A percentile compares a stretch with the other conserved stretches of the same genome.
Conservation (phyloP, 1,140 invertebrate genomes). For the Cydia splendana region DNA sequence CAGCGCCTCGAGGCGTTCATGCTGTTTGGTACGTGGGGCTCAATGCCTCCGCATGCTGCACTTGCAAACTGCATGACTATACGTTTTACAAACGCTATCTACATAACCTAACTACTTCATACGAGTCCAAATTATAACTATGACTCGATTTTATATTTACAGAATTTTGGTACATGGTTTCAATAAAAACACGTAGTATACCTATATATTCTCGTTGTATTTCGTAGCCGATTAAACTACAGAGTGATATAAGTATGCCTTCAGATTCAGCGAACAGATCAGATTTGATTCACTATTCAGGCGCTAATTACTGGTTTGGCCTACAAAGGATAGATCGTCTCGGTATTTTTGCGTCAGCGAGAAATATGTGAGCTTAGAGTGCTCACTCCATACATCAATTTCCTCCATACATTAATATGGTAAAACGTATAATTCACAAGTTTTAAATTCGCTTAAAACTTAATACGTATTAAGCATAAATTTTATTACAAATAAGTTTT, state of each 20-base stretch:
- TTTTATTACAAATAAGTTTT: too few species aligned
- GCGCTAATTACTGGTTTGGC: not conserved
- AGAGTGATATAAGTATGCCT: not conserved
- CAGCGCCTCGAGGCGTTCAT: slow-evolving; percentile 84
- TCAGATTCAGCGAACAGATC: too few species aligned
- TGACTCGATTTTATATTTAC: slow-evolving; percentile 43
- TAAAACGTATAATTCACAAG: too few species aligned
- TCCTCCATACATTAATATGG: too few species aligned
- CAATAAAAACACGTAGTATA: not conserved
- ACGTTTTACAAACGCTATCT: not conserved
- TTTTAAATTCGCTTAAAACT: too few species aligned
- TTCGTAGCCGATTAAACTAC: too few species aligned
- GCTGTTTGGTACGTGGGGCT: slow-evolving; percentile 81
- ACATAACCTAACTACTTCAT: slow-evolving; percentile 21
- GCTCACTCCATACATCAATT: too few species aligned
- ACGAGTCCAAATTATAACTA: slow-evolving; percentile 59
- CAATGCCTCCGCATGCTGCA: slow-evolving; percentile 46
- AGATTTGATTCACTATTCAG: not conserved
- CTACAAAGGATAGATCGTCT: not conserved
- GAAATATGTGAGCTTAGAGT: too few species aligned
- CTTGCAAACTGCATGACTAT: slow-evolving; percentile 43
- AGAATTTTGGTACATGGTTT: not conserved
- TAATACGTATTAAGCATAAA: too few species aligned
- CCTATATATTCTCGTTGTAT: not conserved
- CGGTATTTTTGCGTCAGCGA: not conserved